These are phyloP conservation scores for Lepidochitona cinerea DNA, from an alignment of 2,888 invertebrate species.

Conservation along the genomic window DNA sequence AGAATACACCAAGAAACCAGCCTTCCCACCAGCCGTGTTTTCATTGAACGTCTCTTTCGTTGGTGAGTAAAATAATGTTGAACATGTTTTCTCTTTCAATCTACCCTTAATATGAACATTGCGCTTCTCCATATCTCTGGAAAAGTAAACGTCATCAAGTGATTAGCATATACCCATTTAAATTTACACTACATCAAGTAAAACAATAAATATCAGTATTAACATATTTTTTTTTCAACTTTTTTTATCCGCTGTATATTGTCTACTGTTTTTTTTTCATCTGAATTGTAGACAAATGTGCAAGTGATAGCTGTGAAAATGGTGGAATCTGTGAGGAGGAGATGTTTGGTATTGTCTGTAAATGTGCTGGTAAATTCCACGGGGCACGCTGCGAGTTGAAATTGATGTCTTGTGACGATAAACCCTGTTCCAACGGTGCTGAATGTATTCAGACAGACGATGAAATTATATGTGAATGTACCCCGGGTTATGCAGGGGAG, in stretches of 20 bases:
- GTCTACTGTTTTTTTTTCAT: no score
- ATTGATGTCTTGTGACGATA: neutral
- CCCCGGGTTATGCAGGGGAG: neutral
- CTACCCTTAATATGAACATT: no score
- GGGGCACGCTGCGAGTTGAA: neutral
- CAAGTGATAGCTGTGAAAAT: neutral
- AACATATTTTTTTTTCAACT: no score
- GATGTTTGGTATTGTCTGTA: neutral
- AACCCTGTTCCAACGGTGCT: neutral
- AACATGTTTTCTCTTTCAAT: no score
- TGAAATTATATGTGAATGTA: neutral
- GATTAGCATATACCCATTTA: no score
- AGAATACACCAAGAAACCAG: neutral
- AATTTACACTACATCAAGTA: no score
- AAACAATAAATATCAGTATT: no score
- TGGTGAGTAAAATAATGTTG: neutral
- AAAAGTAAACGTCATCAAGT: no score
- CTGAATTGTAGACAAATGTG: neutral
- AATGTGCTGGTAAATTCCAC: neutral
- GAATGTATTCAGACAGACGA: neutral
- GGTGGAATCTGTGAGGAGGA: neutral
- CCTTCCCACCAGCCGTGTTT: neutral
- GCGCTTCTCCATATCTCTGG: no score
- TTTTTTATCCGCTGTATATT: no score
- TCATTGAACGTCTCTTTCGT: neutral